Evolutionary conservation across 2,113 vertebrate species (phyloP).

Genomic region (Callaeas wilsoni): DNA sequence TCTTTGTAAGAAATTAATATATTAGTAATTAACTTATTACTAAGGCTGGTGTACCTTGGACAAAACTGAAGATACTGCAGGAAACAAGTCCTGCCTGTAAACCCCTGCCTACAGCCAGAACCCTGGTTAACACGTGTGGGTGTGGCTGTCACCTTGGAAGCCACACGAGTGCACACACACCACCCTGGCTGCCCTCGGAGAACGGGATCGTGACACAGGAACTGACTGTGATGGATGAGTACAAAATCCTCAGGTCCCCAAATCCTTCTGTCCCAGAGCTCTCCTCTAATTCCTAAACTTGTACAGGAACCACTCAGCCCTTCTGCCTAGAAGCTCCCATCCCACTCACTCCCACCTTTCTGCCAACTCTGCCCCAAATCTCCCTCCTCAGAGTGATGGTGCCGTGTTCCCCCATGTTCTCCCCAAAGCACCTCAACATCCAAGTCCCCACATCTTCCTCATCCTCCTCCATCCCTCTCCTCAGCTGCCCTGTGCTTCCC

Average conservation of each 20-base stretch:
- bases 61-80: neutral
- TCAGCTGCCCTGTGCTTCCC: neutral
- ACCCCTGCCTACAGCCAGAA: neutral
- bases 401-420: rapidly evolving
- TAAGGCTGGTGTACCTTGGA: neutral
- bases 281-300: neutral
- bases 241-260: neutral
- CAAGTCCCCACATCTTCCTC: neutral
- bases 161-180: neutral
- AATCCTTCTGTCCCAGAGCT: neutral
- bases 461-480: neutral
- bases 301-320: neutral
- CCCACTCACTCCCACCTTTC: neutral
- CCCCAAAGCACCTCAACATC: neutral
- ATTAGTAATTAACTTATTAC: neutral
- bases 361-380: neutral
- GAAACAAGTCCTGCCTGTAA: neutral
- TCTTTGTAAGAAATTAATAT: neutral
- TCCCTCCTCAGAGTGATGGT: neutral
- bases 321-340: neutral
- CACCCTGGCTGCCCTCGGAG: neutral
- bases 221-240: neutral
- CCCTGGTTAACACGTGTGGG: neutral
- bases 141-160: neutral
- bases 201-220: neutral